Conservation (phyloP, 1,140 invertebrate genomes). For the Paralvinella palmiformis region DNA sequence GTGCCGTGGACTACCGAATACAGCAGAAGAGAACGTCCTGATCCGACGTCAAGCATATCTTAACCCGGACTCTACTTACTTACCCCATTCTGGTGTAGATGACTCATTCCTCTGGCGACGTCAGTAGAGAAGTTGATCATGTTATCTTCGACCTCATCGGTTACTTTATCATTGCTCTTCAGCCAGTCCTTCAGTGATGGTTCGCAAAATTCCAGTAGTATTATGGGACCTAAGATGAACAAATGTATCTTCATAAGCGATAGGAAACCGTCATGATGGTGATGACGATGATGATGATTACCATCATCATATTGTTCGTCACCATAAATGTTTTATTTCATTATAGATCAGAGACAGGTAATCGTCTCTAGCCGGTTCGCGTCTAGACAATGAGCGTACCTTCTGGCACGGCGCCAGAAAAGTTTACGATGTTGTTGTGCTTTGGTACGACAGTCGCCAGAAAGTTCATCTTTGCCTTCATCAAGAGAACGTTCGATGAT, state of each 20-base stretch:
- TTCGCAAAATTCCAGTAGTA: neutral
- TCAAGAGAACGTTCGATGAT: no score
- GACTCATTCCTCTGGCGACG: neutral
- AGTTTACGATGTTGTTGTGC: conserved; percentile 29
- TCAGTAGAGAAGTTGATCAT: neutral
- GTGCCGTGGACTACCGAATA: no score
- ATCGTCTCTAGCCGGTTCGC: neutral
- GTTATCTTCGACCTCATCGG: conserved; percentile 1
- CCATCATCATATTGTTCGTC: neutral
- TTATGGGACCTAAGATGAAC: conserved; percentile 10
- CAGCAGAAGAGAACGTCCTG: no score
- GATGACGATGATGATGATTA: neutral
- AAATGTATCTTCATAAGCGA: no score
- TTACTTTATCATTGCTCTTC: neutral
- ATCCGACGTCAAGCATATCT: no score
- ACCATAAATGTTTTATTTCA: neutral
- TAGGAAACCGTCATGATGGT: neutral
- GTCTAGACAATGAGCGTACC: neutral
- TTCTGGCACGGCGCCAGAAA: conserved; percentile 29
- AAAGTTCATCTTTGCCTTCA: conserved; percentile 39
- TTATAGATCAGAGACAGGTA: neutral
- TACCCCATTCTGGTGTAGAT: neutral
- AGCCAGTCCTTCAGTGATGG: neutral
- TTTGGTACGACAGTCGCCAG: conserved; percentile 25
- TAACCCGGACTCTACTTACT: no score